Percentiles rank a stretch among this genome's conserved stretches.
These are phyloP conservation scores for Orthosia cruda DNA, from an alignment of 2,888 invertebrate genomes.

Conservation along the genomic window DNA sequence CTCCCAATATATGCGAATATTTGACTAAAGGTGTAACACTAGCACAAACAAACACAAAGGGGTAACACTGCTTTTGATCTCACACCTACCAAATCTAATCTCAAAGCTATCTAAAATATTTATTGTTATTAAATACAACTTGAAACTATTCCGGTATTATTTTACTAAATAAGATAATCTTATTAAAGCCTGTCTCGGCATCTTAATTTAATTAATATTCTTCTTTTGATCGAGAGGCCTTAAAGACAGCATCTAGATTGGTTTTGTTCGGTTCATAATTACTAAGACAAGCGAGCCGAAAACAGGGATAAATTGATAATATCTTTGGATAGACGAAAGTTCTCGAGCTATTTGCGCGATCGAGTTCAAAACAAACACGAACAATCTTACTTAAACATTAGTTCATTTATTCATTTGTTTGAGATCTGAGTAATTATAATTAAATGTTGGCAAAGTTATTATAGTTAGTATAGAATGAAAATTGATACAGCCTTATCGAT, in stretches of 20 bases:
- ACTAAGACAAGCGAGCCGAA: slow-evolving; percentile 51
- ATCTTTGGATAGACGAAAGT: slow-evolving; percentile 53
- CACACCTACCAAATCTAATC: background rate
- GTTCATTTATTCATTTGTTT: slow-evolving; percentile 64
- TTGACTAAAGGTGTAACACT: slow-evolving; percentile 53
- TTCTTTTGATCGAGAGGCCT: slow-evolving; percentile 54
- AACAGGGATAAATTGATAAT: slow-evolving; percentile 65
- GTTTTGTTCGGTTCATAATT: slow-evolving; percentile 63
- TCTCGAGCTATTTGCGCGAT: slow-evolving; percentile 59
- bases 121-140: slow-evolving; percentile 3
- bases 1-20: slow-evolving; percentile 69
- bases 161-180: slow-evolving; percentile 37
- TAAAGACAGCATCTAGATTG: slow-evolving; percentile 54
- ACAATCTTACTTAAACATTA: slow-evolving; percentile 65
- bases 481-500: no score
- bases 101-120: background rate
- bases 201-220: slow-evolving; percentile 59
- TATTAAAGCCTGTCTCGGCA: slow-evolving; percentile 33
- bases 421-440: no score
- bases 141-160: slow-evolving; percentile 21
- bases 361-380: slow-evolving; percentile 65
- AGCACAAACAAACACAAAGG: no score
- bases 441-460: no score
- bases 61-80: slow-evolving; percentile 44
- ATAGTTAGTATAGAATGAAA: no score